Percentiles rank a stretch among this genome's conserved stretches.
Evolutionary conservation across 2,888 invertebrate genomes (phyloP).

Genomic region (Nysson spinosus): DNA sequence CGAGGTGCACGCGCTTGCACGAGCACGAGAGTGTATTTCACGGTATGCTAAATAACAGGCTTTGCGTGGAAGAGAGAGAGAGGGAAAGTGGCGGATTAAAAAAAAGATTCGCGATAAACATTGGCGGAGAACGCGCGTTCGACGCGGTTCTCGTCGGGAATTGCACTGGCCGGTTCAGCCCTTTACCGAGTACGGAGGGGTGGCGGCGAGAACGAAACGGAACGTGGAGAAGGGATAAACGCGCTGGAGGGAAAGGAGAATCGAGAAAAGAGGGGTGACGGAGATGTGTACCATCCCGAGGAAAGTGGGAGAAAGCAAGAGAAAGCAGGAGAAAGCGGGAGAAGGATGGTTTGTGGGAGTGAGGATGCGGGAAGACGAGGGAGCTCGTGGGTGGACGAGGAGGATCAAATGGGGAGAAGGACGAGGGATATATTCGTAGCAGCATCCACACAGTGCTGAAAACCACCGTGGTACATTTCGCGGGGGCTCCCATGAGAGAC

Average conservation of each 20-base stretch:
- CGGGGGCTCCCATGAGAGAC: conserved; percentile 51
- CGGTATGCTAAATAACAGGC: too few relatives aligned
- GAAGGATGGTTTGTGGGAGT: background rate
- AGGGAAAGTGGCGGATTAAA: conserved; percentile 6
- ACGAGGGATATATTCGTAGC: conserved; percentile 37
- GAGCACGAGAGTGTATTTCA: too few relatives aligned
- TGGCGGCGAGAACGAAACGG: conserved; percentile 47
- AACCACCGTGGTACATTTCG: conserved; percentile 65
- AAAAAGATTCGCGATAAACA: conserved; percentile 20
- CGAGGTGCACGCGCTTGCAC: too few relatives aligned
- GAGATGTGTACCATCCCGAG: too few relatives aligned
- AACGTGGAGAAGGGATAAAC: conserved; percentile 48
- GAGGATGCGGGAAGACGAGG: conserved; percentile 20
- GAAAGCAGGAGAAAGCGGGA: conserved; percentile 22
- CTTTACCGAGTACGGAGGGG: conserved; percentile 62
- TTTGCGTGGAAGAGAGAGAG: conserved; percentile 18
- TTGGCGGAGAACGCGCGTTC: conserved; percentile 40
- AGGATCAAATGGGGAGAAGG: conserved; percentile 43
- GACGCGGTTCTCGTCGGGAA: conserved; percentile 68
- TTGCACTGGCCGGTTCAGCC: conserved; percentile 73
- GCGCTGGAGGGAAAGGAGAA: conserved; percentile 24
- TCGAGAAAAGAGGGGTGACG: conserved; percentile 15
- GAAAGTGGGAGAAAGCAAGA: conserved; percentile 42
- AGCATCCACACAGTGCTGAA: conserved; percentile 65
- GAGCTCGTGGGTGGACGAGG: too few relatives aligned